Base-by-base conservation (phyloP, 2,797 vertebrate species). In the Sarcoramphus papa region DNA sequence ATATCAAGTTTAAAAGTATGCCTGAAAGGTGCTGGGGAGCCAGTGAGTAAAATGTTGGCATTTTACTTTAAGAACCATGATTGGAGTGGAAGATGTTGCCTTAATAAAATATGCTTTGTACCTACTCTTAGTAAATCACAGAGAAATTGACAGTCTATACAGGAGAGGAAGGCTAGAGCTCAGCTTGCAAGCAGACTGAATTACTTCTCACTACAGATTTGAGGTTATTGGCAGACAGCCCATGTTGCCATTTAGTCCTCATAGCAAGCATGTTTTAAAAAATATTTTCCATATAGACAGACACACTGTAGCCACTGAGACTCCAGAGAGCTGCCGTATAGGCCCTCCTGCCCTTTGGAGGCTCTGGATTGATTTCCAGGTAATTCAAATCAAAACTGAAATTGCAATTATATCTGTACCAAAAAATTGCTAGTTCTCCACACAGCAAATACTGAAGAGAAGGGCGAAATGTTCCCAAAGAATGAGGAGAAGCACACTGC, bases 201-300 rank as follows among this genome's bases (percentile, higher is more conserved):
- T 95, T 96, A 86, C 68, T 83, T 97, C 85, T 96, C 83, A 78
- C 73, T 95, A 96, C 95, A 96, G 89, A 93, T 88, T 67, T 94
- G 76, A 95, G 75, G 91, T 95, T 97, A 95, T 86, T 94, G 94
- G 94, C 77, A 96, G 93, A 56, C 54, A 81, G 84, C 94, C 93
- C 86, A 17, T 85, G 50, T 95, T 96, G 92, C 67, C 85, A 96
- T 98, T 97, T 94, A 97, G 74, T 92, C 90, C 74, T 95, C 96
- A 95, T 69, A 78, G 76, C 74, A 90, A 95, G 80, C 90, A 69
- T 87, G 56, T 88, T 97, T 94, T 72, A 64, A 90, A 94, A 95
- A 92, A 40, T 80, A 79, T 95, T 89, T 97, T 94, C 85, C 50
- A 50, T 72, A 85, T 28, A 95, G 54, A 50, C 95, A 97, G 68